Evolutionary conservation across 2,888 invertebrate species (phyloP), one percentile per base, ranked within the genome.

Genomic region (Orthonevra nobilis): DNA sequence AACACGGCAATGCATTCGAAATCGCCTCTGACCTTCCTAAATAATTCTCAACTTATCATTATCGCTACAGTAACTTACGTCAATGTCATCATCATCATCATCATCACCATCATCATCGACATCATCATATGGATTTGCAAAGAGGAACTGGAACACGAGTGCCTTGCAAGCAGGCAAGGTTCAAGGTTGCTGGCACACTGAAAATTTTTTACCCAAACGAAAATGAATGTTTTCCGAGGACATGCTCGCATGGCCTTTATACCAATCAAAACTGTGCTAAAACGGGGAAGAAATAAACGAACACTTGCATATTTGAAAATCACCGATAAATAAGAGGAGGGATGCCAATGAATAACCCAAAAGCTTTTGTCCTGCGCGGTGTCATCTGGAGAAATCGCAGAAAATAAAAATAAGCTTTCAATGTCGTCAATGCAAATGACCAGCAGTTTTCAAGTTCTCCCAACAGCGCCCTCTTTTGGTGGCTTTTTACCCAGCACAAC

Each of bases 121-220:
- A 44, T 7, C 48, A 42, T 58, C 14, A n/a, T n/a, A n/a, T n/a
- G n/a, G 40, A 32, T 38, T 63, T 52, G 54, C 23, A 32, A 23
- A n/a, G n/a, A n/a, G n/a, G n/a, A 3, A 28, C 36, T 14, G 6
- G n/a, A 26, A 28, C 44, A 60, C 28, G 20, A 44, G 14, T 46
- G 19, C 26, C 61, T 46, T 52, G 64, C 64, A 66, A 36, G 26
- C 61, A 56, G 46, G n/a, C n/a, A n/a, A n/a, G n/a, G n/a, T 54
- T 54, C 79, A 79, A 79, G 79, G 79, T 79, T 79, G 66, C 56
- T 66, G 73, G 15, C 28, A 61, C 48, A 79, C 61, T 64, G 42
- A 73, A 61, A 46, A 42, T 48, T 40, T 54, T 34, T n/a, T n/a
- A n/a, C n/a, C 32, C 64, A 70, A 64, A 77, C 30, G 44, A 70